These are phyloP conservation scores for Zaprionus africanus DNA, from an alignment of 1,140 invertebrate genomes.

Conservation along the genomic window DNA sequence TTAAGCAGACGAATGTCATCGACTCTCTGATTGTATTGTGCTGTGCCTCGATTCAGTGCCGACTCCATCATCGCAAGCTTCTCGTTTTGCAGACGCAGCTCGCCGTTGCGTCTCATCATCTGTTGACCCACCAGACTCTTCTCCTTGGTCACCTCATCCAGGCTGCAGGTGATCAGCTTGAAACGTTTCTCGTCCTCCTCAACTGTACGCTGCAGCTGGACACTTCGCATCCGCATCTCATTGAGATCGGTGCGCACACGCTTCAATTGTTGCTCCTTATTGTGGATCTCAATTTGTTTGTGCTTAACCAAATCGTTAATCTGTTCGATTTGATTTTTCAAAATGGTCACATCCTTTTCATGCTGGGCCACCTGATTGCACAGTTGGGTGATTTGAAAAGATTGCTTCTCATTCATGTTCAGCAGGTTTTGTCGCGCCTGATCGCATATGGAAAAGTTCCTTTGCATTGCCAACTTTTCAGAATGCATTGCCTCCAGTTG, in stretches of 20 bases:
- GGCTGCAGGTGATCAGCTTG: slow-evolving; percentile 86
- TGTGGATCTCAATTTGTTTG: slow-evolving; percentile 85
- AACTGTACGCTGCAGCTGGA: slow-evolving; percentile 80
- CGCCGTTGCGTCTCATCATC: slow-evolving; percentile 89
- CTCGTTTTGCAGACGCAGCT: slow-evolving; percentile 88
- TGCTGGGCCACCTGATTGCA: slow-evolving; percentile 26
- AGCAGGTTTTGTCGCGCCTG: slow-evolving; percentile 87
- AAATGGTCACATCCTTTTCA: slow-evolving; percentile 44
- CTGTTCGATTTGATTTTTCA: slow-evolving; percentile 85
- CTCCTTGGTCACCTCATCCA: slow-evolving; percentile 88
- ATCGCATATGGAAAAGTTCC: slow-evolving; percentile 86
- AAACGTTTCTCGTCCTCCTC: slow-evolving; percentile 85
- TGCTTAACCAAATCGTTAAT: slow-evolving; percentile 88
- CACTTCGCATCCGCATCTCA: slow-evolving; percentile 85
- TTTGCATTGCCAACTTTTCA: slow-evolving; percentile 87
- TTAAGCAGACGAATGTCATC: slow-evolving; percentile 91
- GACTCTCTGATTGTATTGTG: slow-evolving; percentile 88
- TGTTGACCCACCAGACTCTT: slow-evolving; percentile 90
- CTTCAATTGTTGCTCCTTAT: slow-evolving; percentile 73
- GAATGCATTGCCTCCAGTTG: slow-evolving; percentile 87
- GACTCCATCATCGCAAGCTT: slow-evolving; percentile 89
- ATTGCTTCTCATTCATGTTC: slow-evolving; percentile 85
- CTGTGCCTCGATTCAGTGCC: slow-evolving; percentile 87
- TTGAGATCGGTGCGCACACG: slow-evolving; percentile 85
- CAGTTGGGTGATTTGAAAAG: slow-evolving; percentile 66